Evolutionary conservation across 2,113 vertebrate genomes (phyloP), one percentile per base, ranked within the genome.

Genomic region (Meleagris gallopavo): DNA sequence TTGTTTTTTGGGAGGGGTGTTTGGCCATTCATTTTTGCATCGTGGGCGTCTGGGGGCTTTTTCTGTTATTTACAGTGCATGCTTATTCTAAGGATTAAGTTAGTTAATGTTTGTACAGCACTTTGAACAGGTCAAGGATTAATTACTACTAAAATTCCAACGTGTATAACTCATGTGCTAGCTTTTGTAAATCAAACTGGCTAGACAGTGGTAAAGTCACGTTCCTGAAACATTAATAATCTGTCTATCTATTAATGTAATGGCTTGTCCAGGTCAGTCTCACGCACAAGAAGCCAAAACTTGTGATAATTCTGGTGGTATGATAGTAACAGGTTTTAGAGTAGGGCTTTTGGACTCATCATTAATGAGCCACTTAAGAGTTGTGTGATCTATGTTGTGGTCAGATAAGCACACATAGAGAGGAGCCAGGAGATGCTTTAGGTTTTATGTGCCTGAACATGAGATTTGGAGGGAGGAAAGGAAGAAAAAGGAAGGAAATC

Each of bases 111-210:
- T 95, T 95, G 76, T 91, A 75, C 73, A 88, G 90, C 50, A 41
- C 80, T 90, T 84, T 72, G 83, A 95, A 90, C 73, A 61, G 91
- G 86, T 94, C 76, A 73, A 58, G 58, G 95, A 90, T 95, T 96
- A 95, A 95, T 95, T 94, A 95, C 91, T 95, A 69, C 93, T 91
- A 73, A 81, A 95, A 95, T 95, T 95, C 92, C 93, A 90, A 17
- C 65, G 69, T 83, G 78, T 92, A n/a, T 90, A 81, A 86, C 85
- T 96, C 83, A 86, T 90, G 52, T 58, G 55, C 69, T 77, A 86
- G 65, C 83, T 93, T 91, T 83, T 77, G 61, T 92, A 90, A 94
- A 71, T 71, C 1, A 3, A 64, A 77, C 79, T 86, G 76, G 80
- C 92, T 83, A 78, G 90, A 94, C 90, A 81, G 94, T 93, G 92